phyloP scores from a whole-genome alignment of 2,797 vertebrate genomes.

The Morus bassanus region DNA sequence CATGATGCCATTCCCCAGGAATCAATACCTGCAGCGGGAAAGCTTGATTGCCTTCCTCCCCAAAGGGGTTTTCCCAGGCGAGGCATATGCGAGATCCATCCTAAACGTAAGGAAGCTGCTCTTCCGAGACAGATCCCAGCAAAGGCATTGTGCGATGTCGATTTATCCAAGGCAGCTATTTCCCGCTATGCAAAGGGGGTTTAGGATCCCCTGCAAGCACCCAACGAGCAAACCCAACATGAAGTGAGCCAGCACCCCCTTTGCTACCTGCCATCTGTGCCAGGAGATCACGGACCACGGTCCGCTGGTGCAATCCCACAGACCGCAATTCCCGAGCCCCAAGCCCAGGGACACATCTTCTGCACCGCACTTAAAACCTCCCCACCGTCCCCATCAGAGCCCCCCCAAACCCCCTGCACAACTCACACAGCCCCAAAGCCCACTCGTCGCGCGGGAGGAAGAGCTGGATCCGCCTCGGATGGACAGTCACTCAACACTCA shows the following conservation, averaged over 20 bases:
- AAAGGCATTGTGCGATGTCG: rapidly evolving
- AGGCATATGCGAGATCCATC: rapidly evolving
- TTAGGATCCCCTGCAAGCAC: not conserved
- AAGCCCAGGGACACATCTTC: not conserved
- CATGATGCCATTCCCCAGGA: not conserved
- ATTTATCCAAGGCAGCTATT: not conserved
- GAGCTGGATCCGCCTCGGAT: rapidly evolving
- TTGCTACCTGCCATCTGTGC: rapidly evolving
- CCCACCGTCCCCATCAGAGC: rapidly evolving
- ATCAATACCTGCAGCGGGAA: not conserved
- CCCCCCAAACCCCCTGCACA: not conserved
- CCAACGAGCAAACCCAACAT: rapidly evolving
- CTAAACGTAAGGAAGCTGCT: rapidly evolving
- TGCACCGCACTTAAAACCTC: not conserved
- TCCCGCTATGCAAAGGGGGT: rapidly evolving
- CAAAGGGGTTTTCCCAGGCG: rapidly evolving
- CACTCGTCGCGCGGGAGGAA: rapidly evolving
- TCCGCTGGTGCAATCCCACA: not conserved
- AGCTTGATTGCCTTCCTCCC: rapidly evolving
- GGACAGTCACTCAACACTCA: rapidly evolving
- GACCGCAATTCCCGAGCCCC: not conserved
- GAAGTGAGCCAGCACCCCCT: not conserved
- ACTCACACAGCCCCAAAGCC: not conserved
- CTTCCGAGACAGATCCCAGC: not conserved
- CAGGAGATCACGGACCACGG: rapidly evolving